Base-by-base conservation (phyloP, 2,888 invertebrate species). In the Acleris sparsana region DNA sequence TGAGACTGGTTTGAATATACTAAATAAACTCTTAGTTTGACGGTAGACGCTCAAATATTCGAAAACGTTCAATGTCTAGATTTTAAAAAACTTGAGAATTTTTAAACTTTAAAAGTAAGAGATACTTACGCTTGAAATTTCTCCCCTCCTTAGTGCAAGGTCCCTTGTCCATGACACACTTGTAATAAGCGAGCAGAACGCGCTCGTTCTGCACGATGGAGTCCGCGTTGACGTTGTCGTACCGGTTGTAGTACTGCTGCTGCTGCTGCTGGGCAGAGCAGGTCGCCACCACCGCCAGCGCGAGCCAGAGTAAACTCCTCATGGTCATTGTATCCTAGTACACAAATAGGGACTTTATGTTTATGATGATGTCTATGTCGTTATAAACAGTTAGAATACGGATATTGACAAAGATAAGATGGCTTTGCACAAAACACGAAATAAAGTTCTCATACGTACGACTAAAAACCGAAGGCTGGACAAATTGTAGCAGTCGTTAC, bases 111-210 rank as follows among this genome's bases (percentile, higher is more conserved):
- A 1, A 16, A 33, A 6, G 17, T 29, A 29, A 5, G 5, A 25
- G 25, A 7, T 5, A 82, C 92, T 86, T 72, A 92, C 92, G 86
- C 82, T 92, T 92, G 57, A 92, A 92, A 64, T 87, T 90, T 74
- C 87, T 90, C 22, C 92, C 92, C 52, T 92, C 92, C 63, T 90
- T 91, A 6, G 90, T 92, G 68, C 92, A 92, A 1, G 92, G 92
- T 43, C 92, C 92, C 52, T 88, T 92, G 62, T 92, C 92, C 92
- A 92, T 92, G 55, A 92, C 90, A 64, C 92, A 92, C 68, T 90
- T 92, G 80, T 91, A 92, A 70, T 92, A 92, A 0, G 90, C 91
- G 1, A 92, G 82, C 0, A 92, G 79, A n/a, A 92, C 88, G 62
- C 92, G 82, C 49, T 92, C 92, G 65, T 92, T 92, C 69, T 87